phyloP scores from a whole-genome alignment of 2,888 invertebrate species.

The Leptura quadrifasciata region DNA sequence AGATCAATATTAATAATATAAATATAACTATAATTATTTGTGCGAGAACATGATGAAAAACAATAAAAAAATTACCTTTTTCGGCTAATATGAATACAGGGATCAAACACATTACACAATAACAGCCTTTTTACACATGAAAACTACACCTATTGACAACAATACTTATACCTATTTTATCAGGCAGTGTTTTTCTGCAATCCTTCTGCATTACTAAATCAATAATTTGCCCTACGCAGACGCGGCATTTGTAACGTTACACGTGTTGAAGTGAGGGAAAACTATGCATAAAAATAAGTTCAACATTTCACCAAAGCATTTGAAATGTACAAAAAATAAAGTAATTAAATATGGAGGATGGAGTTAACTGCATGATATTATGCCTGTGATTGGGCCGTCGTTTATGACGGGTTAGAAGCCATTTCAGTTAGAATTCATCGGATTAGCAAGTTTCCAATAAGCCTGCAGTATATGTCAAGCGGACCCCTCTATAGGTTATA shows the following conservation, averaged over 20 bases:
- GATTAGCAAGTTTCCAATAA: no score
- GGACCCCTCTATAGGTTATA: no score
- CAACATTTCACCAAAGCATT: not conserved
- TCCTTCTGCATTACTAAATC: slow-evolving; percentile 58
- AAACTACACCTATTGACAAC: slow-evolving; percentile 47
- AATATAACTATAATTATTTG: not conserved
- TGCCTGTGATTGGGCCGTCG: no score
- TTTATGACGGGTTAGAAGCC: no score
- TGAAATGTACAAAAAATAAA: not conserved
- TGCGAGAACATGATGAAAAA: not conserved
- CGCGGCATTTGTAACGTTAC: slow-evolving; percentile 42
- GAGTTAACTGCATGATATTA: no score
- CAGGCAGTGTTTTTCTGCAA: slow-evolving; percentile 54
- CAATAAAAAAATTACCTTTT: slow-evolving; percentile 14
- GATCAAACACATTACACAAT: slow-evolving; percentile 24
- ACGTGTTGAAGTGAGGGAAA: slow-evolving; percentile 34
- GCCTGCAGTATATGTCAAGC: no score
- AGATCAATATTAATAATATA: not conserved
- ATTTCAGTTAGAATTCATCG: no score
- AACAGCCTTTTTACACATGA: slow-evolving; percentile 28
- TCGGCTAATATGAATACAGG: not conserved
- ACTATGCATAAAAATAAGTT: slow-evolving; percentile 20
- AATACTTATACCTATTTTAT: slow-evolving; percentile 37
- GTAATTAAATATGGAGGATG: not conserved
- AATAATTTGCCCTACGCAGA: slow-evolving; percentile 53